Base-by-base conservation (phyloP, 1,140 invertebrate species). In the Anastatus disparis region DNA sequence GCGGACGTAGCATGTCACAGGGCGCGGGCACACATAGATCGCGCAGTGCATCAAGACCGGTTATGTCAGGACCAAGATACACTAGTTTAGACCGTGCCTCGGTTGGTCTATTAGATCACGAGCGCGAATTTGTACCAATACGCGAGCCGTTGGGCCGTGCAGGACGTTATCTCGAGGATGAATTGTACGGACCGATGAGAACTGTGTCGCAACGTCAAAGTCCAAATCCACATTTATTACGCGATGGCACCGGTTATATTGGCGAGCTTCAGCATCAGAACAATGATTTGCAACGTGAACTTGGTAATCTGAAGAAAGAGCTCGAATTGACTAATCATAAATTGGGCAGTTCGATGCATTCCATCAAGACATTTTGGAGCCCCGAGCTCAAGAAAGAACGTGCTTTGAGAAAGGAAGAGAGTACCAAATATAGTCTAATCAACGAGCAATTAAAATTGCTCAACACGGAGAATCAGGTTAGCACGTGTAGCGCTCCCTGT, bases 351-450 rank as follows among this genome's bases (percentile, higher is more conserved):
- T 97, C 94, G 78, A 99, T 99, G 97, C 97, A 99, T 86, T 97
- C 95, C 85, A 99, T 99, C 82, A 99, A 99, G 87, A 99, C 97
- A 12, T 99, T 99, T 87, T 99, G 98, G 98, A 98, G 96, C 84
- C 98, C 98, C 0, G 98, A 99, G 84, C 88, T 99, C 77, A 99
- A 99, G 86, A 99, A 98, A 87, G 97, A 99, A 86, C 87, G 97
- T 68, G 95, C 97, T 13, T 82, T 99, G 53, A 87, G 97, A 61
- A 99, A 99, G 85, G 98, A 99, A 85, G 98, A 99, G 87, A 96
- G 95, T 79, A 95, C 96, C 77, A 98, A 98, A 85, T 98, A 97
- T 89, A 94, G 93, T 81, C 90, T 98, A 77, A 95, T 99, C 84
- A 97, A 97, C 82, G 97, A 99, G 88, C 96, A 99, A 86, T 90